These are phyloP conservation scores for Gymnoscopelus microlampas DNA, from an alignment of 2,797 vertebrate species.

Conservation along the genomic window DNA sequence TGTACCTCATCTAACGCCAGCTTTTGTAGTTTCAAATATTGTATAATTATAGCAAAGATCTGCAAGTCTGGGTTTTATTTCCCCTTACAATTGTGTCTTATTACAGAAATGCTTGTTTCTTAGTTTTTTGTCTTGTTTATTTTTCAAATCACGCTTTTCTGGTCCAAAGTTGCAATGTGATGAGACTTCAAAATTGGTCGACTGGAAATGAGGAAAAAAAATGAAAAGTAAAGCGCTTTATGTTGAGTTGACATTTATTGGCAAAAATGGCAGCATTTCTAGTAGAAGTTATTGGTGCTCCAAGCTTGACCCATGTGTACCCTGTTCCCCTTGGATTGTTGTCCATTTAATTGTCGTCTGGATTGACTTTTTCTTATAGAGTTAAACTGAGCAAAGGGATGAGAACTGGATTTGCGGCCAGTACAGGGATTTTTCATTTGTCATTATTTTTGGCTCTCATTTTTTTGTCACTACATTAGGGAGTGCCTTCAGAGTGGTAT, in stretches of 20 bases:
- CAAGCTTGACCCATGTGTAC: slow-evolving; percentile 34
- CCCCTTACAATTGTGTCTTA: slow-evolving; percentile 27
- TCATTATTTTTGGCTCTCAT: slow-evolving; percentile 52
- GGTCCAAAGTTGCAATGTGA: slow-evolving; percentile 19
- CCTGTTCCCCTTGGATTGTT: slow-evolving; percentile 43
- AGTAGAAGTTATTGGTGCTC: slow-evolving; percentile 11
- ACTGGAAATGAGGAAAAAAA: slow-evolving; percentile 32
- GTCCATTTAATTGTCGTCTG: slow-evolving; percentile 58
- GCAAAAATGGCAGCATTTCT: slow-evolving; percentile 30
- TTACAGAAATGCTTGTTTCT: slow-evolving; percentile 10
- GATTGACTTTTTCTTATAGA: slow-evolving; percentile 68
- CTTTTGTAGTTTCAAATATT: slow-evolving; percentile 22
- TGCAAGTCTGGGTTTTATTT: background rate
- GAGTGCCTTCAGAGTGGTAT: slow-evolving; percentile 69
- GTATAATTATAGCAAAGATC: slow-evolving; percentile 25
- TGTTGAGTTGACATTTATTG: slow-evolving; percentile 8
- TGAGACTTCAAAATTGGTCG: slow-evolving; percentile 40
- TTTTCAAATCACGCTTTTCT: slow-evolving; percentile 12
- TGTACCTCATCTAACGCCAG: slow-evolving; percentile 15
- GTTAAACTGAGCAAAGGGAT: slow-evolving; percentile 86
- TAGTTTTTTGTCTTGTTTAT: background rate
- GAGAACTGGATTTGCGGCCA: slow-evolving; percentile 81
- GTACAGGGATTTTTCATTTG: slow-evolving; percentile 63
- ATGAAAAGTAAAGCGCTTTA: background rate
- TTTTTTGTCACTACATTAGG: slow-evolving; percentile 62